phyloP scores from a whole-genome alignment of 2,113 vertebrate genomes.

The Sebastes fasciatus region DNA sequence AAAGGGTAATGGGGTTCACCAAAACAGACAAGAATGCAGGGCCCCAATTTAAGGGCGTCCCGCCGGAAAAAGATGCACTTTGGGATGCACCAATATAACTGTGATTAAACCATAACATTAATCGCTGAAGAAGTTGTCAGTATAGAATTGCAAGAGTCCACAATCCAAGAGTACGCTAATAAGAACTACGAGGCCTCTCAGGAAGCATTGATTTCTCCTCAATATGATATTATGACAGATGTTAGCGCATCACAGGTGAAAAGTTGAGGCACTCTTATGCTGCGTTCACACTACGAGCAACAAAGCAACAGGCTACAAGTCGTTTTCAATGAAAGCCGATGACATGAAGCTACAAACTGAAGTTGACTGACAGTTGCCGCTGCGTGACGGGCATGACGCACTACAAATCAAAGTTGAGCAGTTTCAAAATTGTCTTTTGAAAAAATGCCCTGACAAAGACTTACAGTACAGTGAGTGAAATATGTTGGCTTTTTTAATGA shows the following conservation, averaged over 20 bases:
- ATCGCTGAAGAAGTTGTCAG: not conserved
- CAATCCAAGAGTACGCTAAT: no score
- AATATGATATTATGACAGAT: not conserved
- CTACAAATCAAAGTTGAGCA: no score
- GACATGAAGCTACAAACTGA: not conserved
- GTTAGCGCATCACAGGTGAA: conserved; percentile 3
- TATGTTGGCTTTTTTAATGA: no score
- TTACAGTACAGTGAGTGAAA: no score
- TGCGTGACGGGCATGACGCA: no score
- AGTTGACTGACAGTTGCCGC: not conserved
- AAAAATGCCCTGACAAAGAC: no score
- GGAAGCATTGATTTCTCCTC: not conserved
- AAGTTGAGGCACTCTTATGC: not conserved
- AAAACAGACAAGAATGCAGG: not conserved
- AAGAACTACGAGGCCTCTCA: not conserved
- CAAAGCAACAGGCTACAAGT: not conserved
- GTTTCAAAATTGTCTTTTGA: no score
- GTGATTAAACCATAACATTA: not conserved
- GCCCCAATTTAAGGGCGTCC: not conserved
- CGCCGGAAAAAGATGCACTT: no score
- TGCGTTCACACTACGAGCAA: not conserved
- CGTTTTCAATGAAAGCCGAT: not conserved
- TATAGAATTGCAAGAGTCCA: not conserved
- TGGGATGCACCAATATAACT: no score
- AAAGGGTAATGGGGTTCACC: not conserved